Conservation (phyloP, 1,140 invertebrate genomes). For the Sinonovacula constricta region DNA sequence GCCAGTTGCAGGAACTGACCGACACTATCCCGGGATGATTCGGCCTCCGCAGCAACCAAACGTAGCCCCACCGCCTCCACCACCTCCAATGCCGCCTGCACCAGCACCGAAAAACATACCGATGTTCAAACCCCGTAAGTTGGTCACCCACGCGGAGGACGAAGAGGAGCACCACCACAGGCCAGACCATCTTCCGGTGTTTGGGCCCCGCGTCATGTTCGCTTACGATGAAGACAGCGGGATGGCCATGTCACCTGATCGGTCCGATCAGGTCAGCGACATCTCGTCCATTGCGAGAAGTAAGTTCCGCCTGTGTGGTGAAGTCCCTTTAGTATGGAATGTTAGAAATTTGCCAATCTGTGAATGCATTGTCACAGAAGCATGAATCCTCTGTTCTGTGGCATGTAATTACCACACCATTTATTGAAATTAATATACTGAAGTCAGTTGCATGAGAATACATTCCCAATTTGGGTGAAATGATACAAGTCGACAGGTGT, state of each 20-base stretch:
- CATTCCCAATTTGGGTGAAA: too few relatives aligned
- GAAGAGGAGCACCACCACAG: not conserved
- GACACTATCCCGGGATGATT: constrained; percentile 36
- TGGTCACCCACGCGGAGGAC: not conserved
- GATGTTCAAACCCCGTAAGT: not conserved
- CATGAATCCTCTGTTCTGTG: too few relatives aligned
- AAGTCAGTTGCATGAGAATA: too few relatives aligned
- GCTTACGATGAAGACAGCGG: constrained; percentile 21
- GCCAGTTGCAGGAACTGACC: constrained; percentile 8
- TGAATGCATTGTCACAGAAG: too few relatives aligned
- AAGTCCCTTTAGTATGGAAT: too few relatives aligned
- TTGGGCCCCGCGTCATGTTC: constrained; percentile 32
- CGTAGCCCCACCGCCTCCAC: constrained; percentile 36
- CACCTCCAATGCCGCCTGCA: constrained; percentile 20
- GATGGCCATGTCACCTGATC: constrained; percentile 3
- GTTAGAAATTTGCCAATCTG: too few relatives aligned
- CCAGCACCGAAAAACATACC: not conserved
- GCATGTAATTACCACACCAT: too few relatives aligned
- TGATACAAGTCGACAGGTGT: too few relatives aligned
- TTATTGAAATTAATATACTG: too few relatives aligned
- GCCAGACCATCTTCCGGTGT: constrained; percentile 31
- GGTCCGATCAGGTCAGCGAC: constrained; percentile 16
- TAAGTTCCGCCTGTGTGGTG: constrained; percentile 6
- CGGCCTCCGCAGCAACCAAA: constrained; percentile 23
- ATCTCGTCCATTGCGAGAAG: constrained; percentile 14